phyloP scores from a whole-genome alignment of 1,140 invertebrate species.

The Paraescarpia echinospica region DNA sequence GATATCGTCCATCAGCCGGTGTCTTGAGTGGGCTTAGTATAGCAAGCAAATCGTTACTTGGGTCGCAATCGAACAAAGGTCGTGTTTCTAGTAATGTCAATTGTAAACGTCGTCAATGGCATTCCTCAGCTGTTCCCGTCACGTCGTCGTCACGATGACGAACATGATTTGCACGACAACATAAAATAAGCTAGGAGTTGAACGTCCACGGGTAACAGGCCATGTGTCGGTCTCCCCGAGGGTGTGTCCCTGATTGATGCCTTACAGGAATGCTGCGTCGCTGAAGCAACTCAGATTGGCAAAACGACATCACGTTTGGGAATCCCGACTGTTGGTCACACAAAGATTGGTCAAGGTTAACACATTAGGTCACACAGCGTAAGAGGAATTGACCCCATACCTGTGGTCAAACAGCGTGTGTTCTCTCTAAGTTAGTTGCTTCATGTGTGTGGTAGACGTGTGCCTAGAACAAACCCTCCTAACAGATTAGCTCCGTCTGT shows the following conservation, averaged over 20 bases:
- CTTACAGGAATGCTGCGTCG: neutral
- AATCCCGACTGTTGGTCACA: neutral
- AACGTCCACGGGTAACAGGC: neutral
- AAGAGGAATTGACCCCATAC: no score
- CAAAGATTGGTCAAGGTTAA: neutral
- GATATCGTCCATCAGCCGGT: neutral
- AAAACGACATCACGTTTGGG: neutral
- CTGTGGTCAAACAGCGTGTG: no score
- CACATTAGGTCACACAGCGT: no score
- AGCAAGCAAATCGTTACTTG: neutral
- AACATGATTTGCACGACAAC: neutral
- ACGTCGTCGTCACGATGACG: neutral
- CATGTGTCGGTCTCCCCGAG: neutral
- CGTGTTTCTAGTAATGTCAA: neutral
- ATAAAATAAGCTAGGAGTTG: neutral
- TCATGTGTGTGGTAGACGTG: no score
- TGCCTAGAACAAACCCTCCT: no score
- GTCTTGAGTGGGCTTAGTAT: neutral
- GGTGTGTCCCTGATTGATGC: neutral
- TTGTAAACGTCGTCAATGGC: neutral
- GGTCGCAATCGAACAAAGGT: neutral
- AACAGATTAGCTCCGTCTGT: no score
- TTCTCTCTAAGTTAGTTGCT: neutral
- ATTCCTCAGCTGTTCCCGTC: neutral
- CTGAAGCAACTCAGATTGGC: neutral